These are phyloP conservation scores for Leptinotarsa haldemani DNA, from an alignment of 2,888 invertebrate species.

Conservation along the genomic window DNA sequence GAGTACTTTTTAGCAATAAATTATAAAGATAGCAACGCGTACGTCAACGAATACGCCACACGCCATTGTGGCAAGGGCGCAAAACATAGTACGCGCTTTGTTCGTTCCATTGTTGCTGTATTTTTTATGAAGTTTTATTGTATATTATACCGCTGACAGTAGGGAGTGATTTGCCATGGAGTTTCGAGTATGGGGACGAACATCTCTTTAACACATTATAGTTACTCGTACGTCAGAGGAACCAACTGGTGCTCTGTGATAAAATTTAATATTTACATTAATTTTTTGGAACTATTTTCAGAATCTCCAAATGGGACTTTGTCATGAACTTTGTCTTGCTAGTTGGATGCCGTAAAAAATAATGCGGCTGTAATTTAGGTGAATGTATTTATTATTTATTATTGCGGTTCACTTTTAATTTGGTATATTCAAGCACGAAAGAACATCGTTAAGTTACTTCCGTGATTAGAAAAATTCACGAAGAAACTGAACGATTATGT, in stretches of 20 bases:
- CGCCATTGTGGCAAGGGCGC: conserved; percentile 50
- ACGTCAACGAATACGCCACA: conserved; percentile 52
- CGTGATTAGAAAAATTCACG: too few species aligned
- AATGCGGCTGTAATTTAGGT: too few species aligned
- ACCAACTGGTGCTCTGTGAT: conserved; percentile 6
- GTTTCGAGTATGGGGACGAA: conserved; percentile 53
- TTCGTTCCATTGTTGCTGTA: conserved; percentile 49
- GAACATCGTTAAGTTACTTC: too few species aligned
- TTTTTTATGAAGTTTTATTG: conserved; percentile 55
- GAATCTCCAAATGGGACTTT: background rate
- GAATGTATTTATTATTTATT: too few species aligned
- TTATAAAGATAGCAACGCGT: conserved; percentile 46
- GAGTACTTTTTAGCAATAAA: conserved; percentile 47
- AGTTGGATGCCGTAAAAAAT: too few species aligned
- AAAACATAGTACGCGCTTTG: conserved; percentile 44
- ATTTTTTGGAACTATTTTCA: conserved; percentile 1
- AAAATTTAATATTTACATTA: background rate
- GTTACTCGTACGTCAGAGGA: background rate
- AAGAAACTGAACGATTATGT: too few species aligned
- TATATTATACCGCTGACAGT: conserved; percentile 56
- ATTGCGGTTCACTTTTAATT: too few species aligned
- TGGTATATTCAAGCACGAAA: too few species aligned
- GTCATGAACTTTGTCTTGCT: too few species aligned
- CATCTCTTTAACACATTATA: conserved; percentile 22
- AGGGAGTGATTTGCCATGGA: conserved; percentile 56